Conservation (phyloP, 2,888 invertebrate species). For the Drosophila melanosoma region DNA sequence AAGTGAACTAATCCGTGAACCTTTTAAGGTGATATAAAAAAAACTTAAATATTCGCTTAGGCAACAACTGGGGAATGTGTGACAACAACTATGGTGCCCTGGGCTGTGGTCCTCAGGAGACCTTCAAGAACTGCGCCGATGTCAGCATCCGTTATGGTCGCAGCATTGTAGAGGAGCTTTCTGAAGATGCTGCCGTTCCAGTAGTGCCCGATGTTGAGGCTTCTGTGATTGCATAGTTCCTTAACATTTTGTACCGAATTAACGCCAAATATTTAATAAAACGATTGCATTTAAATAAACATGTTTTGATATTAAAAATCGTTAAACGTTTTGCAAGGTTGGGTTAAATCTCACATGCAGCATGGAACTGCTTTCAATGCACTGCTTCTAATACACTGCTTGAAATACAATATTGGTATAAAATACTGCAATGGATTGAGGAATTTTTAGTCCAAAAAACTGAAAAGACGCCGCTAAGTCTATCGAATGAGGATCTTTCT, state of each 20-base stretch:
- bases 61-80: constrained; percentile 86
- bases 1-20: not conserved
- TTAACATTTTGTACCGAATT: constrained; percentile 35
- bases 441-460: constrained; percentile 92
- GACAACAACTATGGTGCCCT: constrained; percentile 79
- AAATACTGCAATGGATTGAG: constrained; percentile 88
- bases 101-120: constrained; percentile 86
- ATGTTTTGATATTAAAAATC: not conserved
- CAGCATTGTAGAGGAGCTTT: constrained; percentile 45
- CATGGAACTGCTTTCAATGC: not conserved
- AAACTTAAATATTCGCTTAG: constrained; percentile 52
- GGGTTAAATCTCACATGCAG: not conserved
- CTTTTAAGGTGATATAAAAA: not conserved
- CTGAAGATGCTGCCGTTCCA: constrained; percentile 7
- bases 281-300: constrained; percentile 6
- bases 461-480: constrained; percentile 90
- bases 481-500: constrained; percentile 90
- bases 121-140: constrained; percentile 86
- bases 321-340: not conserved
- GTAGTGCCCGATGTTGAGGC: constrained; percentile 20
- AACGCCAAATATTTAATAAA: constrained; percentile 37
- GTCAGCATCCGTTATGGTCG: constrained; percentile 78
- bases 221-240: constrained; percentile 1
- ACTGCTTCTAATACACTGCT: not conserved
- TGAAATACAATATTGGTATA: not conserved